phyloP scores from a whole-genome alignment of 2,888 invertebrate genomes.

The Drosophila emarginata region DNA sequence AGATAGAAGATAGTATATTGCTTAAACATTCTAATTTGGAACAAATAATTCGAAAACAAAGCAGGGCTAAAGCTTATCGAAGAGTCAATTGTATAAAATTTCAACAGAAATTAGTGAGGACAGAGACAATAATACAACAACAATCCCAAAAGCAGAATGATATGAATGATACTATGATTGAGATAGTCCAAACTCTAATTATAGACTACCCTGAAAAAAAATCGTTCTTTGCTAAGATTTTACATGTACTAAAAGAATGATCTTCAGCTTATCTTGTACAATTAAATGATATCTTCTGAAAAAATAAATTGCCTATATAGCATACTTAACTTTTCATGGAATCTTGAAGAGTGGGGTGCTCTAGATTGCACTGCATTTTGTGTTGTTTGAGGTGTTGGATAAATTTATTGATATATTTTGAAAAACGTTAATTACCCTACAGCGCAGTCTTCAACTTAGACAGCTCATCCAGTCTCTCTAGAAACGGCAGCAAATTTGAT shows the following conservation, averaged over 20 bases:
- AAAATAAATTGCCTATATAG: no score
- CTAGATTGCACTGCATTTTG: no score
- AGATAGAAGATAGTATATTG: conserved; percentile 82
- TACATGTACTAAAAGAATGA: conserved; percentile 49
- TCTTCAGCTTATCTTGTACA: not conserved
- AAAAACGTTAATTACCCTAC: no score
- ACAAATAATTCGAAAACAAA: conserved; percentile 61
- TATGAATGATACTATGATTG: no score
- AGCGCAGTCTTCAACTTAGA: no score
- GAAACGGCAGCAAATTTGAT: no score
- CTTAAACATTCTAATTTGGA: conserved; percentile 75
- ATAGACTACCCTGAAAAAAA: conserved; percentile 58
- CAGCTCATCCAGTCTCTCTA: no score
- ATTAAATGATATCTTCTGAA: no score
- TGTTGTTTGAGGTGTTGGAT: no score
- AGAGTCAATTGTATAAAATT: conserved; percentile 40
- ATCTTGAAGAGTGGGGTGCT: no score
- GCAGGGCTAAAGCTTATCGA: conserved; percentile 60
- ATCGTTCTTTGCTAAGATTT: conserved; percentile 48
- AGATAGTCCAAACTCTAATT: conserved; percentile 40
- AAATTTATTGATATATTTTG: no score
- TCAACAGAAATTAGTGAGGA: conserved; percentile 42
- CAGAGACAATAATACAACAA: conserved; percentile 47
- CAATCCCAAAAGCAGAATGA: conserved; percentile 49
- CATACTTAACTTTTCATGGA: no score